Evolutionary conservation across 2,113 vertebrate species (phyloP), one percentile per base, ranked within the genome.

Genomic region (Artemisiospiza belli): DNA sequence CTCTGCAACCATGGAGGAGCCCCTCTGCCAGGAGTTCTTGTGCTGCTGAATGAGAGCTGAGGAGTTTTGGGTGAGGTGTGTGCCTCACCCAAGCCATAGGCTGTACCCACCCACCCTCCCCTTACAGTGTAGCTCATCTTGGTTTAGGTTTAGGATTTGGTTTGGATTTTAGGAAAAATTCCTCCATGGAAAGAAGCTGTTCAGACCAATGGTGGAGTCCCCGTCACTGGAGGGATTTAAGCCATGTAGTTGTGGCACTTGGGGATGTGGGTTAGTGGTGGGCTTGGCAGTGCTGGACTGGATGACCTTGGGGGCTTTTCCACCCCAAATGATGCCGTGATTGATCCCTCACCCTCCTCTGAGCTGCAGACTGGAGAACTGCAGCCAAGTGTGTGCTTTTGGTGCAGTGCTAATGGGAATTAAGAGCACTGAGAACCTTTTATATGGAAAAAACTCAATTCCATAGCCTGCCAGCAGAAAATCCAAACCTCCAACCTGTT

Each of bases 1-100:
- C 39, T 79, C 47, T 66, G 35, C 33, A 77, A 19, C 15, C 11
- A 5, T 8, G 15, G 41, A 58, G 68, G 58, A 63, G 15, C 28
- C 25, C 8, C 27, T 75, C 33, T 91, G 39, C 20, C 43, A 37
- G 61, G 25, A 24, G 20, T 33, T 77, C 21, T 63, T 4, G 3
- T 44, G 44, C 33, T 63, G 76, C 28, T 87, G 51, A 83, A 46
- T 7, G 43, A 14, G 35, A 82, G 66, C 30, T 46, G 46, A 51
- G 24, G 44, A 57, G 8, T 31, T 64, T 33, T 52, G 75, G 61
- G 39, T 4, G 12, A 57, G 21, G 9, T 20, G 35, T 51, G 44
- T 3, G 30, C 35, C 27, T 52, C 31, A 28, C 2, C 10, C 8
- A 35, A 22, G 6, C 5, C 1, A 0, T 8, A 7, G 28, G 6